These are phyloP conservation scores for Drosophila quadrilineata DNA, from an alignment of 1,140 invertebrate species.

Conservation along the genomic window DNA sequence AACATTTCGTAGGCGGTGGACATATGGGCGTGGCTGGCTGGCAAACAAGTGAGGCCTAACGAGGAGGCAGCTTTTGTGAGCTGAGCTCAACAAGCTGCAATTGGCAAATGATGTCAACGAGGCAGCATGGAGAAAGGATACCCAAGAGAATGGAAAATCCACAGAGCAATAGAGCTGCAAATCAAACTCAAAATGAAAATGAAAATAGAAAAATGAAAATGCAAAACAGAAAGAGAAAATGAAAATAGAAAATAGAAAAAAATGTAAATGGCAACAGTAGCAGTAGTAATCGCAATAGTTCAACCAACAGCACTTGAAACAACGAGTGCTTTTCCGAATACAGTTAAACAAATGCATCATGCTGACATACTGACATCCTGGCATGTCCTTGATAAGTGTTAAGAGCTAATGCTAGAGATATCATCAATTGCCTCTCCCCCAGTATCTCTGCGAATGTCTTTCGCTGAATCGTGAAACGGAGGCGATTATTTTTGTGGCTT, in stretches of 20 bases:
- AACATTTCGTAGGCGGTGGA: too few species aligned
- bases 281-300: conserved; percentile 36
- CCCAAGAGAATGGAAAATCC: conserved; percentile 11
- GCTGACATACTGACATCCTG: conserved; percentile 17
- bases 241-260: not conserved
- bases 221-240: conserved; percentile 15
- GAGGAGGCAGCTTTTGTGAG: conserved; percentile 66
- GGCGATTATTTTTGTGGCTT: conserved; percentile 54
- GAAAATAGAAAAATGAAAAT: conserved; percentile 2
- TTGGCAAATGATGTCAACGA: conserved; percentile 72
- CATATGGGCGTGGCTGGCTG: not conserved
- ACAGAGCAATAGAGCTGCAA: conserved; percentile 2
- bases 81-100: conserved; percentile 48
- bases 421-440: conserved; percentile 55
- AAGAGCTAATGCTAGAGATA: conserved; percentile 64
- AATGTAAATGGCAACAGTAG: not conserved
- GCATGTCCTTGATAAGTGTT: conserved; percentile 60
- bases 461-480: conserved; percentile 1
- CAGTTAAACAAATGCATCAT: conserved; percentile 47
- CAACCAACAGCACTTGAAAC: conserved; percentile 62
- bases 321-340: too few species aligned
- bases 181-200: conserved; percentile 13
- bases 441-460: not conserved
- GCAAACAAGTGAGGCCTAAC: conserved; percentile 67
- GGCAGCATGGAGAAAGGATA: conserved; percentile 41